Conservation (phyloP, 1,140 invertebrate genomes). For the Heliconius himera region DNA sequence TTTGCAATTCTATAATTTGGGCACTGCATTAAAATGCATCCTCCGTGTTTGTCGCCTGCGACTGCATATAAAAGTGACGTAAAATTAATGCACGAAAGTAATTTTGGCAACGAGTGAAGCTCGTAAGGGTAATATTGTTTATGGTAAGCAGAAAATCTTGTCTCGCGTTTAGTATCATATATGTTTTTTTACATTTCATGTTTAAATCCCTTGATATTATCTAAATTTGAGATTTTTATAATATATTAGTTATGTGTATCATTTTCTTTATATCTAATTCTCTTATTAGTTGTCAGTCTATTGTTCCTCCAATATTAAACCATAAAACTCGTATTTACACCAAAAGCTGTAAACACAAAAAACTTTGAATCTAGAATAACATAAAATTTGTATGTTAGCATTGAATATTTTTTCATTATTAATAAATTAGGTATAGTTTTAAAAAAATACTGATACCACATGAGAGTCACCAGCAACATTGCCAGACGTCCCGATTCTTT, state of each 20-base stretch:
- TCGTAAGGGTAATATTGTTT: constrained; percentile 64
- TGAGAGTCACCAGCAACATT: neutral
- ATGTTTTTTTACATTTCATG: constrained; percentile 28
- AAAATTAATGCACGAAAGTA: constrained; percentile 43
- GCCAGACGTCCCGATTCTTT: too few species aligned
- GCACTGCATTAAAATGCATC: constrained; percentile 37
- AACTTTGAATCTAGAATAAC: too few species aligned
- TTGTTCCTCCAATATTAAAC: too few species aligned
- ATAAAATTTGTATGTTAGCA: too few species aligned
- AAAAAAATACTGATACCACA: neutral
- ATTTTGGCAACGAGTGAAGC: constrained; percentile 39
- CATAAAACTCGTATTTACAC: too few species aligned
- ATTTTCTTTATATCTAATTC: too few species aligned
- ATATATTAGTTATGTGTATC: too few species aligned
- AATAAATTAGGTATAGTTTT: neutral
- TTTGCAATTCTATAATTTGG: constrained; percentile 14
- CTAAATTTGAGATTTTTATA: too few species aligned
- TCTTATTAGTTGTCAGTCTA: too few species aligned
- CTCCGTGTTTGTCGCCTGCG: constrained; percentile 22
- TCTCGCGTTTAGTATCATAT: constrained; percentile 60
- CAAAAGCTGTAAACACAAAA: too few species aligned
- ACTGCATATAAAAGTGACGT: constrained; percentile 35
- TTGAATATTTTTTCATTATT: too few species aligned
- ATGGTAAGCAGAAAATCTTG: constrained; percentile 76
- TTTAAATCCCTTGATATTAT: neutral